These are phyloP conservation scores for Cynaeus angustus DNA, from an alignment of 2,888 invertebrate species.

Conservation along the genomic window DNA sequence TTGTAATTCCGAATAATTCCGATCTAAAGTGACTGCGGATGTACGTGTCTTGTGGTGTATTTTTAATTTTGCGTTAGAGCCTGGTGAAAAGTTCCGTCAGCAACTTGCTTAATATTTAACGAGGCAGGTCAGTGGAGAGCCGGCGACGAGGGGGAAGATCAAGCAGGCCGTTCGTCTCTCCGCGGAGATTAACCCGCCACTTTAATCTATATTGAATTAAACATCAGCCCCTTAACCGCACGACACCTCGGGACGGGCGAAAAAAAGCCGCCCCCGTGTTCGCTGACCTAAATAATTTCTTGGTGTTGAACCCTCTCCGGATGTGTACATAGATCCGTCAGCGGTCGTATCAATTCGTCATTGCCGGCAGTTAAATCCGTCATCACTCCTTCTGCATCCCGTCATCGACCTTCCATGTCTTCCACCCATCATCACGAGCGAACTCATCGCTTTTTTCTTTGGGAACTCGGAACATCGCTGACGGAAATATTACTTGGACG, in stretches of 20 bases:
- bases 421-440: slow-evolving; percentile 47
- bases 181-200: slow-evolving; percentile 66
- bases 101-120: slow-evolving; percentile 61
- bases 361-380: slow-evolving; percentile 62
- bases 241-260: slow-evolving; percentile 44
- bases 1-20: slow-evolving; percentile 13
- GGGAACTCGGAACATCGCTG: slow-evolving; percentile 43
- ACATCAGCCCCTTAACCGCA: slow-evolving; percentile 63
- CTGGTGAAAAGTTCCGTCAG: slow-evolving; percentile 61
- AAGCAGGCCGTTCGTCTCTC: slow-evolving; percentile 55
- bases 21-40: slow-evolving; percentile 47
- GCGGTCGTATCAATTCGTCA: slow-evolving; percentile 65
- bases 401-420: slow-evolving; percentile 50
- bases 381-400: slow-evolving; percentile 58
- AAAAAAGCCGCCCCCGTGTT: no score
- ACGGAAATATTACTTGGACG: slow-evolving; percentile 44
- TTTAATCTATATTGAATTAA: slow-evolving; percentile 68
- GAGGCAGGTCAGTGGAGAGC: slow-evolving; percentile 52
- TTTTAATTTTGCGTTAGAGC: slow-evolving; percentile 63
- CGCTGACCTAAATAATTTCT: no score
- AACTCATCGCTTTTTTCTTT: slow-evolving; percentile 51
- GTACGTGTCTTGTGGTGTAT: slow-evolving; percentile 56
- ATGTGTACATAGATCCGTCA: slow-evolving; percentile 63
- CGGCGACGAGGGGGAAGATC: slow-evolving; percentile 55
- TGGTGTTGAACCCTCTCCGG: slow-evolving; percentile 12